Conservation (phyloP, 2,888 invertebrate species). For the Leucophora obtusa region DNA sequence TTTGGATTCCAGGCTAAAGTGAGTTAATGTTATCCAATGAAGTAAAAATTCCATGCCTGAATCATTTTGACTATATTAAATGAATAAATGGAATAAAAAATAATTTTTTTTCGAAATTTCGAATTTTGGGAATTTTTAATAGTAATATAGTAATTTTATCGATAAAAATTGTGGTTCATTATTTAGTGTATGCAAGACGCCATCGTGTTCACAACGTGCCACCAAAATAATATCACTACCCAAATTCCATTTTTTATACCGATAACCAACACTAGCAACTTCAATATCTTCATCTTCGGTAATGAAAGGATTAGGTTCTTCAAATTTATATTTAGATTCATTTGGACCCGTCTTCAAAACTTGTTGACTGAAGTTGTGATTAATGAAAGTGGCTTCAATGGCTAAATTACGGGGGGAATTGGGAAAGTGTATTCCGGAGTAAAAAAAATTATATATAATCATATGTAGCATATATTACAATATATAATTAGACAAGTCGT, state of each 20-base stretch:
- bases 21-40: too few species aligned
- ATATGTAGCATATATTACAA: too few species aligned
- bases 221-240: constrained; percentile 95
- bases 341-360: constrained; percentile 83
- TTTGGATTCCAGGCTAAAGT: too few species aligned
- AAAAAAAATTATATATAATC: too few species aligned
- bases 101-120: too few species aligned
- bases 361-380: constrained; percentile 99
- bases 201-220: constrained; percentile 97
- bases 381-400: constrained; percentile 98
- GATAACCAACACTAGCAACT: constrained; percentile 96
- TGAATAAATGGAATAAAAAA: too few species aligned
- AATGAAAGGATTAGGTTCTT: constrained; percentile 94
- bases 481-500: too few species aligned
- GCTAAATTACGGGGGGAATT: constrained; percentile 98
- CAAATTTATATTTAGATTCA: constrained; percentile 92
- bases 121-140: too few species aligned
- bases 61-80: too few species aligned
- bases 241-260: constrained; percentile 97
- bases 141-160: too few species aligned
- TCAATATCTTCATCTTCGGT: constrained; percentile 95
- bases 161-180: constrained; percentile 95
- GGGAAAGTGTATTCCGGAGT: too few species aligned
- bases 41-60: too few species aligned
- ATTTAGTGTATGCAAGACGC: constrained; percentile 91